Evolutionary conservation across 2,888 invertebrate species (phyloP), one percentile per base, ranked within the genome.

Genomic region (Drosophila kuntzei): DNA sequence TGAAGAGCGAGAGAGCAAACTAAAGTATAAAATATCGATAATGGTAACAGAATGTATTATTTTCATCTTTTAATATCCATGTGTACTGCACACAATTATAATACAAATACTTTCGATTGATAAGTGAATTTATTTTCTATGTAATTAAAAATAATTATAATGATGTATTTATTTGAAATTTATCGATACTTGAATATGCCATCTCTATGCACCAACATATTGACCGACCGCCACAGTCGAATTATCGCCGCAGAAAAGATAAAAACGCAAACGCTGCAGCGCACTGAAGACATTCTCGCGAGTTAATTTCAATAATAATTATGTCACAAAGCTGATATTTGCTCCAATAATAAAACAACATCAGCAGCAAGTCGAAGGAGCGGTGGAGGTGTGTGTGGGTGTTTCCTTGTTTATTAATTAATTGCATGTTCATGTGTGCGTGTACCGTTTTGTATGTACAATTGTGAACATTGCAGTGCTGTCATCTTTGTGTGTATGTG

Each of bases 261-360:
- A 79, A 79, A 69, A 75, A 64, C 64, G 76, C 64, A 75, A 76
- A 79, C 76, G 76, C 62, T 71, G 75, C 62, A 76, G 60, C 27
- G 60, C 32, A 57, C 49, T 58, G 36, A 37, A 55, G 36, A 47
- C 50, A 79, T 76, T 70, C 70, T 69, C 64, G 75, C 58, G 64
- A 75, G 64, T 65, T 75, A 67, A 79, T 71, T 79, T 67, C 59
- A 79, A 53, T 62, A 61, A 47, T 57, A 76, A 80, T 73, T 69
- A 78, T 78, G 78, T 80, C 76, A 77, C 77, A 80, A 72, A 80
- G 77, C 63, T 80, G 77, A 78, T 77, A 80, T 59, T 53, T 32
- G 54, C 58, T 65, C 18, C 60, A 76, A 64, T 47, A 58, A 74
- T 27, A 51, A 59, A n/a, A 69, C 44, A 61, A 46, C 43, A 53